These are phyloP conservation scores for Anthopleura xanthogrammica DNA, from an alignment of 92 coral and sea anemone species.

Conservation along the genomic window DNA sequence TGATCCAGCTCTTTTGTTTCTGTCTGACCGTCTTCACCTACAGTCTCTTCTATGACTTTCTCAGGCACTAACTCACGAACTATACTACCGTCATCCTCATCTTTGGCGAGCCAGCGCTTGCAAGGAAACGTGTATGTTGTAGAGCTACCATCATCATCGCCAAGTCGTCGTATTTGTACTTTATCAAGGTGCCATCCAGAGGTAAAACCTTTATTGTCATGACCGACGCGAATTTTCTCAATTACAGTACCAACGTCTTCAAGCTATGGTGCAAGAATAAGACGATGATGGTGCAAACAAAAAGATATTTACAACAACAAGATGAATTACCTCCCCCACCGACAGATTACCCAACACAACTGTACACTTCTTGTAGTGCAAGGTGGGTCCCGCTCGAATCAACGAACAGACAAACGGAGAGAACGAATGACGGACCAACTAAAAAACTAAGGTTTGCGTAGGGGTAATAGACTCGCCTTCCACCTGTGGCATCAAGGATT, in stretches of 20 bases:
- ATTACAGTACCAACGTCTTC: slow-evolving; percentile 90
- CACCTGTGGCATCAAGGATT: no score
- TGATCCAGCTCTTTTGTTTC: slow-evolving; percentile 74
- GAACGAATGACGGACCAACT: no score
- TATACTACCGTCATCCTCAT: slow-evolving; percentile 92
- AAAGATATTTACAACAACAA: not conserved
- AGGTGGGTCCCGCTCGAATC: no score
- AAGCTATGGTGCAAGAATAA: slow-evolving; percentile 43
- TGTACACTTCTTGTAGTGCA: no score
- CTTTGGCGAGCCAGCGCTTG: slow-evolving; percentile 92
- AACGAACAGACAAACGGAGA: no score
- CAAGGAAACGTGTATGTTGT: slow-evolving; percentile 89
- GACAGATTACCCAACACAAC: no score
- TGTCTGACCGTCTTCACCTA: slow-evolving; percentile 70
- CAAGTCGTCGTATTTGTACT: slow-evolving; percentile 82
- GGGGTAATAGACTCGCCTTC: no score
- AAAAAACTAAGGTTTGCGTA: no score
- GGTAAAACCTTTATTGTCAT: slow-evolving; percentile 88
- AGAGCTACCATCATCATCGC: slow-evolving; percentile 84
- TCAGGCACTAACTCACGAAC: slow-evolving; percentile 92
- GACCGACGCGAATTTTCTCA: slow-evolving; percentile 92
- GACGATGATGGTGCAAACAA: not conserved
- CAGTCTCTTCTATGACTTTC: slow-evolving; percentile 81
- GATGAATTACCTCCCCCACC: not conserved
- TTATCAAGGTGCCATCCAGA: slow-evolving; percentile 93